These are phyloP conservation scores for Pammene aurita DNA, from an alignment of 2,888 invertebrate genomes.

Conservation along the genomic window DNA sequence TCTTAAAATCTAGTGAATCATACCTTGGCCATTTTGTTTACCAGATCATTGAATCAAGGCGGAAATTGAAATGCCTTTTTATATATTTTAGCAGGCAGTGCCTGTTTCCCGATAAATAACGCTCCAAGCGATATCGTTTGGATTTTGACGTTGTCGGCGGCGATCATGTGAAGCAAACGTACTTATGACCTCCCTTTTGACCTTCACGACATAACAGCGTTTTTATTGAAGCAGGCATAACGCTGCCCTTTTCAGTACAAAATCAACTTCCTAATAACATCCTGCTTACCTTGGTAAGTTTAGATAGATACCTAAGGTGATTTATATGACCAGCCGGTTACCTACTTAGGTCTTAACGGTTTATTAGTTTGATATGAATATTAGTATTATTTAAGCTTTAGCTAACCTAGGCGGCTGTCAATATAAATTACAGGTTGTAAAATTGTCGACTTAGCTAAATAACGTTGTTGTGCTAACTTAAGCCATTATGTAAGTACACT, in stretches of 20 bases:
- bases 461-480: constrained; percentile 15
- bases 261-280: constrained; percentile 17
- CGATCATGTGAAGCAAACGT: no score
- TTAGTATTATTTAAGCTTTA: constrained; percentile 37
- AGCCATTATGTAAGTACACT: constrained; percentile 7
- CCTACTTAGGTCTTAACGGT: constrained; percentile 22
- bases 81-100: no score
- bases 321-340: constrained; percentile 10
- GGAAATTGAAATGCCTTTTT: no score
- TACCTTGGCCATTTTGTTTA: no score
- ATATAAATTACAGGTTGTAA: constrained; percentile 52
- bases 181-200: no score
- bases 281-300: background rate
- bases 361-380: constrained; percentile 15
- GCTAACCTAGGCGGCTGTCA: constrained; percentile 42
- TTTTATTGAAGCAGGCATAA: no score
- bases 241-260: background rate
- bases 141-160: no score
- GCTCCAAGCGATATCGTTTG: no score
- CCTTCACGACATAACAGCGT: background rate
- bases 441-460: constrained; percentile 44
- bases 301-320: constrained; percentile 7
- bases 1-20: no score
- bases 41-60: no score
- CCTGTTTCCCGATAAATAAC: no score